These are phyloP conservation scores for Tridacna gigas DNA, from an alignment of 2,888 invertebrate genomes.

Conservation along the genomic window DNA sequence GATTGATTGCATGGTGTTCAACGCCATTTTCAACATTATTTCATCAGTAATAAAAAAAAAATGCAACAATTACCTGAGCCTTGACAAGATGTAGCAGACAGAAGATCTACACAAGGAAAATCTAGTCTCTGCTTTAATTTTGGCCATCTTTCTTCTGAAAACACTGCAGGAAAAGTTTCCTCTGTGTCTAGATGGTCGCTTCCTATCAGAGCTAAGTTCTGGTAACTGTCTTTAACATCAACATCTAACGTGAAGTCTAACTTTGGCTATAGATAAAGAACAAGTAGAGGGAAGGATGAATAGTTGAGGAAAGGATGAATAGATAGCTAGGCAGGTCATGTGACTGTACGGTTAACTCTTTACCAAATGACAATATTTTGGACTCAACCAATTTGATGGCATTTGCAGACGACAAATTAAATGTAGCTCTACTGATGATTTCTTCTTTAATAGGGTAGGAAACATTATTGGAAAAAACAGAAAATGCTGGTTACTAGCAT, in stretches of 20 bases:
- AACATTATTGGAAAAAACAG: not conserved
- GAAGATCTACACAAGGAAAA: conserved; percentile 13
- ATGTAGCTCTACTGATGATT: no score
- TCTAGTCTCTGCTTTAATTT: conserved; percentile 8
- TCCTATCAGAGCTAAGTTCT: not conserved
- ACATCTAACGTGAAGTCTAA: not conserved
- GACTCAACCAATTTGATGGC: no score
- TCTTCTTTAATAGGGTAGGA: not conserved
- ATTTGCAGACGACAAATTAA: not conserved
- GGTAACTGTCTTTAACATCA: not conserved
- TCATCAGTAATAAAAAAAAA: not conserved
- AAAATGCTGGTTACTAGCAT: not conserved
- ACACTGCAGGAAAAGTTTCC: not conserved
- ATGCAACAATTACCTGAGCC: not conserved
- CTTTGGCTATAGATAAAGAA: not conserved
- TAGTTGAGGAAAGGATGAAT: no score
- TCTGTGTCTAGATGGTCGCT: not conserved
- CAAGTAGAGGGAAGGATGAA: no score
- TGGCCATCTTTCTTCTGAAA: not conserved
- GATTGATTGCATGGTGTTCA: not conserved
- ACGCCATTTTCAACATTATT: not conserved
- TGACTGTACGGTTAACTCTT: no score
- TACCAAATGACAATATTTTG: no score
- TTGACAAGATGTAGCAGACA: not conserved
- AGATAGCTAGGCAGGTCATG: no score